Conservation (phyloP, 23 tunicate species). For the Halocynthia roretzi region DNA sequence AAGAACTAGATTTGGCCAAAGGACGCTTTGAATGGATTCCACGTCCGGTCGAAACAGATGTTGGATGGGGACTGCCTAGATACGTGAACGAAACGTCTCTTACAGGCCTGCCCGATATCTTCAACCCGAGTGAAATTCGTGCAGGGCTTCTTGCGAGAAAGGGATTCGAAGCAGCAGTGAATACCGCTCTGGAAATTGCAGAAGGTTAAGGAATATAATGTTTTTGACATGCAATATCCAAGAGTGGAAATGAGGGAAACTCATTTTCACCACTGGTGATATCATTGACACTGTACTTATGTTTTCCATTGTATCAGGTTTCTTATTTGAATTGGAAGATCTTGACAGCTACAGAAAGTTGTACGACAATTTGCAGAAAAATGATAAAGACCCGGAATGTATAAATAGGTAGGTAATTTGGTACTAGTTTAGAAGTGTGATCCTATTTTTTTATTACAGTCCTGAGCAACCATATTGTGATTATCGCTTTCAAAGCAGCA, state of each 20-base stretch:
- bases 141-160: background rate
- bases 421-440: too few species aligned
- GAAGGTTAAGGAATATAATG: background rate
- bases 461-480: too few species aligned
- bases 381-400: too few species aligned
- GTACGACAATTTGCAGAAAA: too few species aligned
- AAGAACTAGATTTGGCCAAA: constrained; percentile 23
- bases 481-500: too few species aligned
- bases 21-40: constrained; percentile 27
- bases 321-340: background rate
- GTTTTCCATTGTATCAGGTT: too few species aligned
- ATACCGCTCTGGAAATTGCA: background rate
- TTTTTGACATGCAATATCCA: too few species aligned
- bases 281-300: too few species aligned
- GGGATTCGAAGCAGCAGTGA: background rate
- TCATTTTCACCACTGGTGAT: too few species aligned
- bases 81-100: constrained; percentile 14
- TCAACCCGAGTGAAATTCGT: constrained; percentile 6
- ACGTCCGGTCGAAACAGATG: constrained; percentile 17
- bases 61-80: constrained; percentile 40
- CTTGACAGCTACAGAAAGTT: constrained; percentile 8
- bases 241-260: too few species aligned
- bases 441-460: too few species aligned
- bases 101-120: constrained; percentile 29
- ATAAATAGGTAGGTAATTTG: too few species aligned